Percentiles rank a stretch among this genome's conserved stretches.
Conservation (phyloP, 2,797 vertebrate genomes). For the Pristis pectinata region DNA sequence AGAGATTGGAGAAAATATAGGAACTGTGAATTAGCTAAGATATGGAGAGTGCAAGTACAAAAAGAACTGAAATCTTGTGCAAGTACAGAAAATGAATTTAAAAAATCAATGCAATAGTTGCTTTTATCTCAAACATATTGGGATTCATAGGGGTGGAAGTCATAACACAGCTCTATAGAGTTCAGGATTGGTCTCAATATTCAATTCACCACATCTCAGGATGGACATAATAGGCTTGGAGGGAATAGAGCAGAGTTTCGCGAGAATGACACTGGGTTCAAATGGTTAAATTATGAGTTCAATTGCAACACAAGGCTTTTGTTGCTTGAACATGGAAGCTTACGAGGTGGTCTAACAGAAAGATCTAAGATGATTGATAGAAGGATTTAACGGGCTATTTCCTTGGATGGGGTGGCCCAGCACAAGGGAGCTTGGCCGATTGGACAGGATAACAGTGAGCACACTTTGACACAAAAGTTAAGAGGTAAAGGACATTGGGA, state of each 20-base stretch:
- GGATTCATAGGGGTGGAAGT: not conserved
- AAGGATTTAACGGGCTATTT: not conserved
- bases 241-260: not conserved
- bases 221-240: not conserved
- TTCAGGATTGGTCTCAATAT: not conserved
- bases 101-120: not conserved
- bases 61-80: not conserved
- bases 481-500: not conserved
- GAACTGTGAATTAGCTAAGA: not conserved
- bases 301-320: not conserved
- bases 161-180: not conserved
- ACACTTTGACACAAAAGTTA: not conserved
- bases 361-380: not conserved
- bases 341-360: not conserved
- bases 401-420: not conserved
- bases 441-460: not conserved
- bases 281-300: not conserved
- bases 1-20: not conserved
- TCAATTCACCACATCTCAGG: not conserved
- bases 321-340: not conserved
- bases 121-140: not conserved
- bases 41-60: not conserved
- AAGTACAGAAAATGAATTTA: not conserved
- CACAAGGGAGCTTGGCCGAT: not conserved
- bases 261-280: not conserved